Percentiles rank a stretch among this genome's conserved stretches.
phyloP scores from a whole-genome alignment of 2,797 vertebrate species.

The Ispidina lecontei region DNA sequence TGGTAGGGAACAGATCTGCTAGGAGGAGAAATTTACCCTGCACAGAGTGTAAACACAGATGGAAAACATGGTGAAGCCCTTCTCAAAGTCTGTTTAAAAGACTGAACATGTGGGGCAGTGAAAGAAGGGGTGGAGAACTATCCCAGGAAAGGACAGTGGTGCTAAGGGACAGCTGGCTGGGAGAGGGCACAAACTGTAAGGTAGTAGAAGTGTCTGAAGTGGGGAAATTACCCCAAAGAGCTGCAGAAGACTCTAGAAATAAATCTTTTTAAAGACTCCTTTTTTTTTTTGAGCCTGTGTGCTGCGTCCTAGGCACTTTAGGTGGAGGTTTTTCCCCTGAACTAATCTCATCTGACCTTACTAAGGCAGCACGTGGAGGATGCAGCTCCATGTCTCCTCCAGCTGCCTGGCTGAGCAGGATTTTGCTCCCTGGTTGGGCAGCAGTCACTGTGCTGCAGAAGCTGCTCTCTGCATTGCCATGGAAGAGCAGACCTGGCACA shows the following conservation, averaged over 20 bases:
- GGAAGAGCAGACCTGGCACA: background rate
- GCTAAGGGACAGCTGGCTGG: background rate
- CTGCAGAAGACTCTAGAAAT: background rate
- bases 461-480: background rate
- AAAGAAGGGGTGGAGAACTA: background rate
- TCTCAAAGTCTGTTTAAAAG: constrained; percentile 34
- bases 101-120: background rate
- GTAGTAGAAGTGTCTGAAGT: background rate
- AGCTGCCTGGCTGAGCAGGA: background rate
- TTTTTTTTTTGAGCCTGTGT: background rate
- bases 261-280: background rate
- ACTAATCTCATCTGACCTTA: constrained; percentile 3
- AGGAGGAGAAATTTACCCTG: constrained; percentile 10
- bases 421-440: constrained; percentile 3
- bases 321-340: background rate
- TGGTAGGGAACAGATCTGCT: constrained; percentile 40
- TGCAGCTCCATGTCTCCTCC: background rate
- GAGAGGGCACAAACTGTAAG: background rate
- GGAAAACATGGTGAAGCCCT: constrained; percentile 27
- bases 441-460: background rate
- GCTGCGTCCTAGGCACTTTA: background rate
- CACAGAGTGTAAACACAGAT: constrained; percentile 45
- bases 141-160: background rate
- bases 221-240: background rate
- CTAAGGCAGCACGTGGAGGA: background rate